These are phyloP conservation scores for Sandelia bainsii DNA, from an alignment of 2,797 vertebrate genomes.

Conservation along the genomic window DNA sequence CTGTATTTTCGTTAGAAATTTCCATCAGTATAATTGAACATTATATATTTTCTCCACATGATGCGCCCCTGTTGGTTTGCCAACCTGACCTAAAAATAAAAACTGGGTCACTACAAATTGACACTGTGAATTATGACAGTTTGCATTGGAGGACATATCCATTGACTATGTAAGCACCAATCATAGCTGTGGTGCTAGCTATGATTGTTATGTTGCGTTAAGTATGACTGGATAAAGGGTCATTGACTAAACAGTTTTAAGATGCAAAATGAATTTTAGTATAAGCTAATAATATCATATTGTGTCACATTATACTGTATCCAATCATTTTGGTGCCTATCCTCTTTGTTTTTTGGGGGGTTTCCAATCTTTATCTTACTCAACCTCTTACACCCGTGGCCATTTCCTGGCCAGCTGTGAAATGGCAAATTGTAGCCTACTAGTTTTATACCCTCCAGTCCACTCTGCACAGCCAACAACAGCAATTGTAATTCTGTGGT, in stretches of 20 bases:
- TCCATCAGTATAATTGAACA: not conserved
- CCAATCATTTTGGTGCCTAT: constrained; percentile 10
- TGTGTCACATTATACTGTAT: not conserved
- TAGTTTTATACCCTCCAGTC: constrained; percentile 27
- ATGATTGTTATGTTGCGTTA: too few species aligned
- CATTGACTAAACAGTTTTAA: not conserved
- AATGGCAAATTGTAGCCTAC: constrained; percentile 50
- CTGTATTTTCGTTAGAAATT: too few species aligned
- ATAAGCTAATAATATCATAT: not conserved
- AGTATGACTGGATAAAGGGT: too few species aligned
- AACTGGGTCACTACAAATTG: constrained; percentile 34
- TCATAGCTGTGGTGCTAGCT: too few species aligned
- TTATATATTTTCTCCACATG: not conserved
- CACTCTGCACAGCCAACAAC: constrained; percentile 31
- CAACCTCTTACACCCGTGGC: constrained; percentile 19
- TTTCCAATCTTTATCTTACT: constrained; percentile 35
- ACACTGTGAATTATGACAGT: constrained; percentile 34
- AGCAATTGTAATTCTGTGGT: constrained; percentile 47
- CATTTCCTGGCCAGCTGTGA: constrained; percentile 40
- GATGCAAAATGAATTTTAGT: not conserved
- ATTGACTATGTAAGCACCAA: too few species aligned
- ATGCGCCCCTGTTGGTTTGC: not conserved
- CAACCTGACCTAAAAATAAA: constrained; percentile 31
- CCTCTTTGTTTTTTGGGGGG: constrained; percentile 20
- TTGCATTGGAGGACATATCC: constrained; percentile 17